Evolutionary conservation across 2,888 invertebrate genomes (phyloP).

Genomic region (Pristionchus exspectatus): DNA sequence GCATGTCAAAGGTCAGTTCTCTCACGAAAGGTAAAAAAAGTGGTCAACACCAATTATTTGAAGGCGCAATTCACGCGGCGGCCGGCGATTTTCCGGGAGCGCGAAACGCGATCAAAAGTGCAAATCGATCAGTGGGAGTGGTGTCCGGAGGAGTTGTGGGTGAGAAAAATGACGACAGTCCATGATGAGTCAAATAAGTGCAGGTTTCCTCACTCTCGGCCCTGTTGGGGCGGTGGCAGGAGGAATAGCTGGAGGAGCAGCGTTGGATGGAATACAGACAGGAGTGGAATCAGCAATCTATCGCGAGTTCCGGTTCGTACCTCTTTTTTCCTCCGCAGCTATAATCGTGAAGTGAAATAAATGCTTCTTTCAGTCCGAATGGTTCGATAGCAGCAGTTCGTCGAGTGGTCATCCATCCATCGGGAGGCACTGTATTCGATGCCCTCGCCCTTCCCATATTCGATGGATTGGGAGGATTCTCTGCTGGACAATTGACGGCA

Average conservation of each 20-base stretch:
- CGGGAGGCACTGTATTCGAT: constrained; percentile 48
- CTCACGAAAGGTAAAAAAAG: not conserved
- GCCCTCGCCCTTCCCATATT: constrained; percentile 43
- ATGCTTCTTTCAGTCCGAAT: not conserved
- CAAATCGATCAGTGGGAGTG: constrained; percentile 52
- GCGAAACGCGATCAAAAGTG: constrained; percentile 51
- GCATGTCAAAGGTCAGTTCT: constrained; percentile 43
- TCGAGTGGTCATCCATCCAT: constrained; percentile 21
- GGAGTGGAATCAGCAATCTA: constrained; percentile 39
- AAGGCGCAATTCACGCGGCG: constrained; percentile 50
- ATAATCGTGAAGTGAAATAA: not conserved
- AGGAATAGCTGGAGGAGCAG: constrained; percentile 53
- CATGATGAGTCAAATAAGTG: too few species aligned
- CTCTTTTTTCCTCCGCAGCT: not conserved
- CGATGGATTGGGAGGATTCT: constrained; percentile 51
- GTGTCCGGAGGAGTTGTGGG: constrained; percentile 54
- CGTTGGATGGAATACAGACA: constrained; percentile 55
- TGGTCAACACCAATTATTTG: not conserved
- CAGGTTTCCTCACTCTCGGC: constrained; percentile 50
- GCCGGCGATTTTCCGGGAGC: constrained; percentile 37
- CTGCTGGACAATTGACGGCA: constrained; percentile 32
- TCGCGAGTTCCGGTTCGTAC: constrained; percentile 25
- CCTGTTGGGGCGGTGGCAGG: constrained; percentile 54
- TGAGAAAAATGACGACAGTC: not conserved
- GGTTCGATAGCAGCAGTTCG: constrained; percentile 49